Conservation (phyloP, 2,113 vertebrate genomes). For the Chaetodon auriga region DNA sequence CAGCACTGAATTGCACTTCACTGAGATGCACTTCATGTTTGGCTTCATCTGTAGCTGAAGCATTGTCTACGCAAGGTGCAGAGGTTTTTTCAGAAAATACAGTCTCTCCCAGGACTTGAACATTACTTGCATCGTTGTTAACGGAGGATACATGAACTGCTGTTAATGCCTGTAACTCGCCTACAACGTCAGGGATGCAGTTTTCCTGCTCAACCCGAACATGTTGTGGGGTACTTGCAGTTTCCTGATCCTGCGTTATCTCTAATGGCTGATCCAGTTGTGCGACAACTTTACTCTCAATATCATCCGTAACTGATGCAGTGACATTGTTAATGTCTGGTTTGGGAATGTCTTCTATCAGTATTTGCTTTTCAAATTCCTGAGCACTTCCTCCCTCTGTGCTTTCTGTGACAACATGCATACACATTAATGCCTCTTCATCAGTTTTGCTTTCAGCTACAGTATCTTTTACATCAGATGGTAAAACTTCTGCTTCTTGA, state of each 20-base stretch:
- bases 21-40: constrained; percentile 16
- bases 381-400: constrained; percentile 1
- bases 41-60: constrained; percentile 45
- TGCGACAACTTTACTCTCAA: not conserved
- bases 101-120: constrained; percentile 37
- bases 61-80: constrained; percentile 6
- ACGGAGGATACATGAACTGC: constrained; percentile 45
- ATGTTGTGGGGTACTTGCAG: constrained; percentile 8
- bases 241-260: constrained; percentile 25
- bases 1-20: constrained; percentile 23
- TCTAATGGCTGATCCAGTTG: constrained; percentile 36
- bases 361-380: constrained; percentile 11
- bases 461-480: not conserved
- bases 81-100: constrained; percentile 35
- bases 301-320: constrained; percentile 9
- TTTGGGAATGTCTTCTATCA: not conserved
- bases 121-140: constrained; percentile 22
- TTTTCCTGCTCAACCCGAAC: constrained; percentile 35
- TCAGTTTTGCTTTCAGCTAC: constrained; percentile 3
- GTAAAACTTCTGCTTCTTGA: constrained; percentile 4
- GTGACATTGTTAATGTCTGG: constrained; percentile 18
- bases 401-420: not conserved
- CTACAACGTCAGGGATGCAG: constrained; percentile 42
- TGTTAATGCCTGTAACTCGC: constrained; percentile 42
- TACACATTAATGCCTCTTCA: not conserved